These are phyloP conservation scores for Phyllotreta cruciferae DNA, from an alignment of 2,888 invertebrate genomes.

Conservation along the genomic window DNA sequence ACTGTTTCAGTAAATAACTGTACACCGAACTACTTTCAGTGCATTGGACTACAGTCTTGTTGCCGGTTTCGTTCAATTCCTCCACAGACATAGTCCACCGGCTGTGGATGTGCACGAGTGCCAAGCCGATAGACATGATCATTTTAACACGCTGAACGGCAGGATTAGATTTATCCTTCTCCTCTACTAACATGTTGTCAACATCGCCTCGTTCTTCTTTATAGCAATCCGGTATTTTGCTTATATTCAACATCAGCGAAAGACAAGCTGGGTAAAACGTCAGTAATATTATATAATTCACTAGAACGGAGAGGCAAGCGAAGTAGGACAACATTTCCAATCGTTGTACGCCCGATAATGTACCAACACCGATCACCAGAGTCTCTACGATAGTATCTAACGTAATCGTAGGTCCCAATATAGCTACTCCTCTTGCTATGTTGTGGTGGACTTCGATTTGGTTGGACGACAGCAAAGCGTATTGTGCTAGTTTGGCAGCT, in stretches of 20 bases:
- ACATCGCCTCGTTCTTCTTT: constrained; percentile 48
- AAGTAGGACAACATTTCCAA: constrained; percentile 89
- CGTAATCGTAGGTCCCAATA: constrained; percentile 88
- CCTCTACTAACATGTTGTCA: constrained; percentile 64
- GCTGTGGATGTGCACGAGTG: constrained; percentile 85
- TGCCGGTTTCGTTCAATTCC: constrained; percentile 35
- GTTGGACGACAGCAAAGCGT: constrained; percentile 79
- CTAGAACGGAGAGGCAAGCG: constrained; percentile 88
- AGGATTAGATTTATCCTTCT: constrained; percentile 88
- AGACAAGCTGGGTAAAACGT: constrained; percentile 94
- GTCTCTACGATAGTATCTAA: constrained; percentile 90
- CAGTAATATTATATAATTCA: constrained; percentile 92
- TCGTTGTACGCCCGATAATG: constrained; percentile 85
- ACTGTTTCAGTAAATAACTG: constrained; percentile 55
- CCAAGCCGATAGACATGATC: constrained; percentile 91
- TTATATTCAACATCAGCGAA: constrained; percentile 84
- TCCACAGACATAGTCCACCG: constrained; percentile 47
- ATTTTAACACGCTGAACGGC: constrained; percentile 92
- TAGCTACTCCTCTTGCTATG: constrained; percentile 85
- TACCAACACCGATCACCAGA: constrained; percentile 89
- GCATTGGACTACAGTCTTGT: constrained; percentile 35
- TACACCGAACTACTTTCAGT: constrained; percentile 49
- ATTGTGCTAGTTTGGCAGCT: constrained; percentile 84
- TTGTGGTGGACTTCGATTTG: constrained; percentile 84
- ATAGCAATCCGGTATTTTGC: constrained; percentile 49